Evolutionary conservation across 1,140 invertebrate species (phyloP), one percentile per base, ranked within the genome.

Genomic region (Steinernema khuongi): DNA sequence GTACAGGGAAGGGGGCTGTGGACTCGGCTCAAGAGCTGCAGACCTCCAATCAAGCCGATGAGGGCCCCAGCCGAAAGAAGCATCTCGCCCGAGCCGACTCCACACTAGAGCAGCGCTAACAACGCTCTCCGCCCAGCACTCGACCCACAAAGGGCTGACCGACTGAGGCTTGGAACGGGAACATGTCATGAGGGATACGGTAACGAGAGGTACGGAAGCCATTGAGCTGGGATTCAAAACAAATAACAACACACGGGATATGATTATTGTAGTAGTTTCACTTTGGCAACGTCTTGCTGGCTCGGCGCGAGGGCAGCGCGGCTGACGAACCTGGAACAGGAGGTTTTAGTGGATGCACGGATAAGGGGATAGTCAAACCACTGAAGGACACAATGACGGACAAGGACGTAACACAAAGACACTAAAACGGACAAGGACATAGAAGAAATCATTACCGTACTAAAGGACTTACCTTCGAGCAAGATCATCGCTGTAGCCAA

Each of bases 401-500:
- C 43, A 22, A 68, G 67, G 68, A 71, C 29, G 31, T 22, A 19
- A 26, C n/a, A 68, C 14, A 31, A 18, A 43, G 19, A 29, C 67
- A 22, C 67, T 26, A 74, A 0, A 41, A 68, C 68, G 31, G 60
- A 31, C 18, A 30, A 41, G n/a, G 69, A 73, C 32, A 68, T 33
- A 60, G 44, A 72, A 28, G 14, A 17, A 22, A 33, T 17, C 19
- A 31, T 67, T n/a, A 71, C 18, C 11, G n/a, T 33, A 29, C 17
- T 71, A 28, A 50, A 1, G 19, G n/a, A 70, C 80, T 70, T 31
- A 81, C 80, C 80, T 80, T 81, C 80, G 30, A 83, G 66, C 44
- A 81, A 68, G 50, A 81, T 73, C 70, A 74, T 77, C 28, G 81
- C 81, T 31, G 75, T 79, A 14, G 81, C 79, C 69, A 82, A 72